Conservation (phyloP, 2,797 vertebrate genomes). For the Limnodromus scolopaceus region DNA sequence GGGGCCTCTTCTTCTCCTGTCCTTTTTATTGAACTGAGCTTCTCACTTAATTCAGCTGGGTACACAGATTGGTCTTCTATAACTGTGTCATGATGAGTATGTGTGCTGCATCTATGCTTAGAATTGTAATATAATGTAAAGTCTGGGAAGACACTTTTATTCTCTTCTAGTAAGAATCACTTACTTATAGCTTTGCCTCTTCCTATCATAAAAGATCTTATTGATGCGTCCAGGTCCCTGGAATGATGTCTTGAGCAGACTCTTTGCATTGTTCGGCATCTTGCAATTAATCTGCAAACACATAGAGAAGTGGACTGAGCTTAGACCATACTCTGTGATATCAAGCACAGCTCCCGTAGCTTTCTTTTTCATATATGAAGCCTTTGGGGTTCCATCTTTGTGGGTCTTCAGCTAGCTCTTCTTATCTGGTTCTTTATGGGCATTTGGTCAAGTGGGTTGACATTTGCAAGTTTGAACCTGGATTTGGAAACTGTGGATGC, state of each 20-base stretch:
- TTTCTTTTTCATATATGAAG: neutral
- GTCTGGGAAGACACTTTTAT: neutral
- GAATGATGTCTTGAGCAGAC: neutral
- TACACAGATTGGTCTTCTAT: neutral
- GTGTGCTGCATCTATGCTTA: neutral
- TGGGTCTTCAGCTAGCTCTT: neutral
- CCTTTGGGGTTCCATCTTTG: neutral
- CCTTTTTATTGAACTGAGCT: neutral
- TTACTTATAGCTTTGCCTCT: neutral
- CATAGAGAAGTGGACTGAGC: rapidly evolving
- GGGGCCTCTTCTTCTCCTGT: neutral
- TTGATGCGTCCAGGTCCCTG: neutral
- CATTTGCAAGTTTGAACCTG: neutral
- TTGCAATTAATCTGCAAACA: neutral
- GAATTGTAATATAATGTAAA: neutral
- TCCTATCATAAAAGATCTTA: rapidly evolving
- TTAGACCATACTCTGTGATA: neutral
- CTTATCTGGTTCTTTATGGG: neutral
- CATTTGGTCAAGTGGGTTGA: rapidly evolving
- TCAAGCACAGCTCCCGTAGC: neutral
- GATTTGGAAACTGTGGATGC: neutral
- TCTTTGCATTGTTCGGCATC: neutral
- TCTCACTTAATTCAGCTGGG: neutral
- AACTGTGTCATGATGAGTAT: neutral
- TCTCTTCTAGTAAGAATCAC: neutral